Evolutionary conservation across 2,888 invertebrate species (phyloP).

Genomic region (Xanthia icteritia): DNA sequence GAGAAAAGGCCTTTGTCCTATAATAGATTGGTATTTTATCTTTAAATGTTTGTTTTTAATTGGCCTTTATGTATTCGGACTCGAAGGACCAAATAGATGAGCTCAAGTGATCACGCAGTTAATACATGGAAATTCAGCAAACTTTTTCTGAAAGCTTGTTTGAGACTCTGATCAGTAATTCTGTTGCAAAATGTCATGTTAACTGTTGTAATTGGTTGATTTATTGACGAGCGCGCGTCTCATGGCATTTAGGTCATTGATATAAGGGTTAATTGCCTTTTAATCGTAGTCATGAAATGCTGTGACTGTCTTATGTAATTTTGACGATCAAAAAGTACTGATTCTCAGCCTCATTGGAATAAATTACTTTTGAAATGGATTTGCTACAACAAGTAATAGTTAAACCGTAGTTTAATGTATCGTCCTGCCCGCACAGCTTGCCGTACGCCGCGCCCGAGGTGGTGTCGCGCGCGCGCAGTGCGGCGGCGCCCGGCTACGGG

Average conservation of each 20-base stretch:
- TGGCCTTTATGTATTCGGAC: not conserved
- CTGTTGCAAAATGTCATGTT: not conserved
- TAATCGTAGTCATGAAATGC: not conserved
- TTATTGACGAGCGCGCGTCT: not conserved
- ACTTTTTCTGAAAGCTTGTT: not conserved
- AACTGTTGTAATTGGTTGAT: not conserved
- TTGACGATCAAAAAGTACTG: not conserved
- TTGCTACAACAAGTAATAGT: no score
- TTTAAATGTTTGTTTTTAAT: no score
- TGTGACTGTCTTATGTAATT: not conserved
- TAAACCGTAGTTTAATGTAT: not conserved
- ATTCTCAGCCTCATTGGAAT: no score
- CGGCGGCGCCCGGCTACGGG: conserved; percentile 93
- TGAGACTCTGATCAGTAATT: not conserved
- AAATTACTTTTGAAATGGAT: not conserved
- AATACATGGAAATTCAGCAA: not conserved
- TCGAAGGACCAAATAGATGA: conserved; percentile 3
- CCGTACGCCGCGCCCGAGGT: conserved; percentile 99
- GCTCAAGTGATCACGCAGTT: not conserved
- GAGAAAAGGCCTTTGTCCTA: no score
- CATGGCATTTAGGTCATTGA: not conserved
- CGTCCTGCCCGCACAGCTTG: conserved; percentile 89
- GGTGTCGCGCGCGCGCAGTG: conserved; percentile 88
- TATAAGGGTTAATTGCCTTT: not conserved
- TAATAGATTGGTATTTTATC: no score